Evolutionary conservation across 2,888 invertebrate genomes (phyloP).

Genomic region (Pyralis farinalis): DNA sequence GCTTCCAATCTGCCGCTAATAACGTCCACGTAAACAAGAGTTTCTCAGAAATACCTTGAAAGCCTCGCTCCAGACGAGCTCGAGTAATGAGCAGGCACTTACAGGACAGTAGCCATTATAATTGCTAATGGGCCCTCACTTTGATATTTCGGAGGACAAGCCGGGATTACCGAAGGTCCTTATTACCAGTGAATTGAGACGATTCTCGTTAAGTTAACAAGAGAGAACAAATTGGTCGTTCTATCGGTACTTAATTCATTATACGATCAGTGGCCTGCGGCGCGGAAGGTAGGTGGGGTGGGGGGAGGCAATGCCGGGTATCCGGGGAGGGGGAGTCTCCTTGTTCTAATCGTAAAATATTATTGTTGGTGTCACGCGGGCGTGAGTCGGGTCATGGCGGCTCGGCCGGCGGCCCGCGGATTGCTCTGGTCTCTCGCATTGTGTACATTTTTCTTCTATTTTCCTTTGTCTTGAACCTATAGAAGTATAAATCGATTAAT

Average conservation of each 20-base stretch:
- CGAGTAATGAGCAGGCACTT: conserved; percentile 64
- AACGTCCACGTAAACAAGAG: too few species aligned
- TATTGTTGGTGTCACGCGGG: conserved; percentile 32
- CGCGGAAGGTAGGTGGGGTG: conserved; percentile 31
- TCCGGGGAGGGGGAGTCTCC: conserved; percentile 25
- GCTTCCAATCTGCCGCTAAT: too few species aligned
- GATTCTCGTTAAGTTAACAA: conserved; percentile 11
- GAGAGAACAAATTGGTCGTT: conserved; percentile 22
- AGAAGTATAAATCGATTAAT: too few species aligned
- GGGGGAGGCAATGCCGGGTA: too few species aligned
- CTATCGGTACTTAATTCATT: conserved; percentile 38
- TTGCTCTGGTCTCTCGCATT: neutral
- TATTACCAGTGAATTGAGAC: conserved; percentile 15
- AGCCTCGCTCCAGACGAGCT: neutral
- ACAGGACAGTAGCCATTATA: conserved; percentile 59
- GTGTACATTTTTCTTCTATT: neutral
- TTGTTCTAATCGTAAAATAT: conserved; percentile 43
- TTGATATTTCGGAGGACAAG: conserved; percentile 38
- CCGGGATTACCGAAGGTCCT: conserved; percentile 10
- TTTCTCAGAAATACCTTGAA: neutral
- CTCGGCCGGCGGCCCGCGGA: neutral
- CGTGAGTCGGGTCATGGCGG: conserved; percentile 4
- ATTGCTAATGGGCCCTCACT: conserved; percentile 64
- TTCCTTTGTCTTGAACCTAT: too few species aligned
- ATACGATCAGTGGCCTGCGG: conserved; percentile 33